Evolutionary conservation across 92 coral and sea anemone species (phyloP).

Genomic region (Phenganax marumi): DNA sequence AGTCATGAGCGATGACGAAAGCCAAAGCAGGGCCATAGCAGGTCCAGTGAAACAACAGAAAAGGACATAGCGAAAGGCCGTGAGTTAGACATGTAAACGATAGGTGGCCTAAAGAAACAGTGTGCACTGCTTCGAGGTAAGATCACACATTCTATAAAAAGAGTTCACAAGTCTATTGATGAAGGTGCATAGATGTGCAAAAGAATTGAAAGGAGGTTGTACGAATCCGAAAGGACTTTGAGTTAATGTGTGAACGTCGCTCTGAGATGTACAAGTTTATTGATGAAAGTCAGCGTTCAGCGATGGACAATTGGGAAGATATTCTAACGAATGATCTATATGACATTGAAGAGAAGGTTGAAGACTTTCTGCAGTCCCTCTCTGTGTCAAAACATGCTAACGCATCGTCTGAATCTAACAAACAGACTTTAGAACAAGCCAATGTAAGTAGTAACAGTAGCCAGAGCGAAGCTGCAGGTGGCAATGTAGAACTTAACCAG

Average conservation of each 20-base stretch:
- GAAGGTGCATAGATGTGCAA: too few relatives aligned
- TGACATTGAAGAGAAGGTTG: slow-evolving; percentile 35
- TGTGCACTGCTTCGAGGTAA: slow-evolving; percentile 24
- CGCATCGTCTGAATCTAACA: background rate
- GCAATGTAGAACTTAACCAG: background rate
- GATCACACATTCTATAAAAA: slow-evolving; percentile 37
- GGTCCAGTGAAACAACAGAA: background rate
- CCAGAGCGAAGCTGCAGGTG: slow-evolving; percentile 7
- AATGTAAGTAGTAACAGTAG: background rate
- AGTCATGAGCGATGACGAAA: slow-evolving; percentile 9
- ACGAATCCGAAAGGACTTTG: slow-evolving; percentile 40
- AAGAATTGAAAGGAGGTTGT: too few relatives aligned
- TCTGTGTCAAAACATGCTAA: background rate
- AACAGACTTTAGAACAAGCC: background rate
- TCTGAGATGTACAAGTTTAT: slow-evolving; percentile 18
- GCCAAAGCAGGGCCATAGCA: background rate
- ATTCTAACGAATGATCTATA: slow-evolving; percentile 29
- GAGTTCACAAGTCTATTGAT: slow-evolving; percentile 15
- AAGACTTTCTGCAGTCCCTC: slow-evolving; percentile 14
- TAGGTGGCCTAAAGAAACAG: background rate
- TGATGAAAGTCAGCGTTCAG: slow-evolving; percentile 1
- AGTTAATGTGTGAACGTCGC: too few relatives aligned
- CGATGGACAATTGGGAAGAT: too few relatives aligned
- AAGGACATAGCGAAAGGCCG: background rate
- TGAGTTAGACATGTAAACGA: background rate